A percentile compares a stretch with the other conserved stretches of the same genome.
phyloP scores from a whole-genome alignment of 92 coral and sea anemone species.

The Galaxea fascicularis region DNA sequence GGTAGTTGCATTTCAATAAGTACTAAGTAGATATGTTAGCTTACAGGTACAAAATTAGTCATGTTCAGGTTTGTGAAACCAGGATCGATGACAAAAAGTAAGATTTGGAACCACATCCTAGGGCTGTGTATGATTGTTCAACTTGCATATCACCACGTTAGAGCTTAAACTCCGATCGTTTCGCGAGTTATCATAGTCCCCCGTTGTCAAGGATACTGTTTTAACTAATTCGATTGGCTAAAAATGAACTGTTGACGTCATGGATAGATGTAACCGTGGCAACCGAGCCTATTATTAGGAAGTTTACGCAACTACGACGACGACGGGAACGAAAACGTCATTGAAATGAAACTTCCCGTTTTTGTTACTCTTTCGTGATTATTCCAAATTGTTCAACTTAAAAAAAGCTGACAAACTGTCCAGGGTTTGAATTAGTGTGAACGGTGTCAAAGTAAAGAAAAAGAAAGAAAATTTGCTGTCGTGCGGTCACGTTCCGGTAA shows the following conservation, averaged over 20 bases:
- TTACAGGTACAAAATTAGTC: constrained; percentile 44
- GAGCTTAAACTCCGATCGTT: not conserved
- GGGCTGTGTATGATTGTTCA: constrained; percentile 8
- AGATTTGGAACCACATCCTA: not conserved
- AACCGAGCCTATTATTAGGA: not conserved
- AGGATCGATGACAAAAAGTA: constrained; percentile 3
- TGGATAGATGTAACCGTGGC: not conserved
- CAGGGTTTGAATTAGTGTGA: too few species aligned
- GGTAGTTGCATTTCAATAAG: not conserved
- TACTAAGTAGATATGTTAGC: constrained; percentile 5
- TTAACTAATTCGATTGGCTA: not conserved
- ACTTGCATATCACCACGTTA: not conserved
- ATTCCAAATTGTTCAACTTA: too few species aligned
- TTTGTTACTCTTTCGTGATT: too few species aligned
- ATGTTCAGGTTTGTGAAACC: constrained; percentile 8
- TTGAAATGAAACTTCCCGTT: too few species aligned
- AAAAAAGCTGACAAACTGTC: too few species aligned
- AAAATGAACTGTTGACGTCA: not conserved
- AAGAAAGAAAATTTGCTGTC: too few species aligned
- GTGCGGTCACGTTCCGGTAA: too few species aligned
- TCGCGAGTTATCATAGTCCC: not conserved
- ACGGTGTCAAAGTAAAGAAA: too few species aligned
- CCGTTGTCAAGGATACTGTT: not conserved
- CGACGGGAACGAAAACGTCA: too few species aligned
- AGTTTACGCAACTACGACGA: not conserved